Conservation (phyloP, 2,888 invertebrate genomes). For the Anorthoa munda region DNA sequence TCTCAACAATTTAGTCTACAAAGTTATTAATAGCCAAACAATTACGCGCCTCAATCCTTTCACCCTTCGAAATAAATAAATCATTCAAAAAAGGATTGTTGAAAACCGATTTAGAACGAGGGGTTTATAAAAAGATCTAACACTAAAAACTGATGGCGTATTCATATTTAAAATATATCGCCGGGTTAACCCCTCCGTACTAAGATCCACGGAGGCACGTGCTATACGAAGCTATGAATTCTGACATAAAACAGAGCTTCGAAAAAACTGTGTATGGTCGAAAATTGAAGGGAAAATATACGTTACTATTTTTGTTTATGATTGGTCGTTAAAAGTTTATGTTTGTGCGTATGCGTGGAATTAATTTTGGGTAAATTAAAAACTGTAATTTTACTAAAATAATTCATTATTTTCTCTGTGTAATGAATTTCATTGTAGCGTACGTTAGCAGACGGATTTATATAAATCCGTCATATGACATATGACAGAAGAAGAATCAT, state of each 20-base stretch:
- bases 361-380: constrained; percentile 22
- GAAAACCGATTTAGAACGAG: constrained; percentile 83
- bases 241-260: constrained; percentile 79
- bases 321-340: constrained; percentile 68
- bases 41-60: constrained; percentile 52
- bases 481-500: no score
- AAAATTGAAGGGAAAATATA: constrained; percentile 37
- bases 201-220: constrained; percentile 84
- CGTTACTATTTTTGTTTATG: constrained; percentile 67
- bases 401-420: no score
- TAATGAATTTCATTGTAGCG: no score
- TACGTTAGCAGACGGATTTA: no score
- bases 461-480: no score
- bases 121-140: constrained; percentile 80
- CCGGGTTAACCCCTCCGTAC: constrained; percentile 79
- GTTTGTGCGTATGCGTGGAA: constrained; percentile 26
- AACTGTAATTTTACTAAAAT: background rate
- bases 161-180: constrained; percentile 83
- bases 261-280: constrained; percentile 38
- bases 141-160: constrained; percentile 78
- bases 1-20: constrained; percentile 44
- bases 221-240: constrained; percentile 80
- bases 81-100: constrained; percentile 79
- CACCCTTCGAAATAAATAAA: constrained; percentile 74
- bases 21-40: constrained; percentile 62